phyloP scores from a whole-genome alignment of 37 sponge, comb jelly and placozoan species.

The Halisarca cf. caerulea region DNA sequence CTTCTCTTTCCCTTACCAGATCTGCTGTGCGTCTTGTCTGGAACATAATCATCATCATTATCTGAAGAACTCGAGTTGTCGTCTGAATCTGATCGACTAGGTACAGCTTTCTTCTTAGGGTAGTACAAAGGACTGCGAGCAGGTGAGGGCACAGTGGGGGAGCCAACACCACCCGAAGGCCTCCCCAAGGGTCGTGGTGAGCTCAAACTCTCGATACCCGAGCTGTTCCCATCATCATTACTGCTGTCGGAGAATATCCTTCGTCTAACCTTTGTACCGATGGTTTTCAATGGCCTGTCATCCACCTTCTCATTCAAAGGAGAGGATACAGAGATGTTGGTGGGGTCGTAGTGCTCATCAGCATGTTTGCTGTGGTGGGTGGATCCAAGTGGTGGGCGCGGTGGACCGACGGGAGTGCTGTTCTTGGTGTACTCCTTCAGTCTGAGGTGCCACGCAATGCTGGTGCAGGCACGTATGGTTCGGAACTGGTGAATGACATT shows the following conservation, averaged over 20 bases:
- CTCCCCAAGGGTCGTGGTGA: too few species aligned
- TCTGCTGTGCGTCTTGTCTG: background rate
- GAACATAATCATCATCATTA: background rate
- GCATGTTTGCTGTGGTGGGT: background rate
- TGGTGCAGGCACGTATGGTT: conserved; percentile 85
- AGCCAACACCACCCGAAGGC: background rate
- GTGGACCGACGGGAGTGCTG: too few species aligned
- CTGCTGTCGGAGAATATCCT: conserved; percentile 16
- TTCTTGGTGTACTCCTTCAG: conserved; percentile 47
- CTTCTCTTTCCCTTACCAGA: background rate
- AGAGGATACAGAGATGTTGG: background rate
- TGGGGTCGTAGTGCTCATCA: background rate
- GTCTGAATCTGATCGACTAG: background rate
- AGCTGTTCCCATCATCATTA: background rate
- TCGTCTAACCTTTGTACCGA: background rate
- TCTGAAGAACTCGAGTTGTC: background rate
- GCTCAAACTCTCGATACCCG: too few species aligned
- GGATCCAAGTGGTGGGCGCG: background rate
- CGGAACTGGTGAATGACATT: conserved; percentile 96
- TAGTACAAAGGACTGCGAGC: background rate
- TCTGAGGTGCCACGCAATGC: conserved; percentile 96
- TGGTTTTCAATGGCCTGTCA: background rate
- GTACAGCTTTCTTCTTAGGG: background rate
- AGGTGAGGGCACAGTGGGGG: background rate
- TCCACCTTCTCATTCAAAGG: background rate